Percentiles rank a stretch among this genome's conserved stretches.
phyloP scores from a whole-genome alignment of 2,797 vertebrate genomes.

The Nyctibius grandis region DNA sequence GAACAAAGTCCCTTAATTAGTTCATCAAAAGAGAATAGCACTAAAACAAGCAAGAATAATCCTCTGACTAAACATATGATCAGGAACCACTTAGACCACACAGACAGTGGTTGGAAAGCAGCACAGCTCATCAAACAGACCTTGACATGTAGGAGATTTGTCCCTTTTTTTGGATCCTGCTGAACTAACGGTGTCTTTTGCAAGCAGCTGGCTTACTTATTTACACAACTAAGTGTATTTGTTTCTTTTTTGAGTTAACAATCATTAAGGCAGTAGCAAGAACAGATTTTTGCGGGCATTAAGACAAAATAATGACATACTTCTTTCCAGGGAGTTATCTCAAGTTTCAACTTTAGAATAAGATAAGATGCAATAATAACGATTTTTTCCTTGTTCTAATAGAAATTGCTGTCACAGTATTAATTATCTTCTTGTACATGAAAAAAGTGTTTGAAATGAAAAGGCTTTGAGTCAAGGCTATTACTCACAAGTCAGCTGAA shows the following conservation, averaged over 20 bases:
- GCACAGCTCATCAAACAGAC: background rate
- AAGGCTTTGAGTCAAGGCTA: background rate
- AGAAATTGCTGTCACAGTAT: background rate
- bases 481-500: background rate
- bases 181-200: background rate
- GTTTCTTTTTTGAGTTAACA: background rate
- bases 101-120: background rate
- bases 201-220: background rate
- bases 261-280: background rate
- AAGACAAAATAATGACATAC: background rate
- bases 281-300: background rate
- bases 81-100: background rate
- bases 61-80: background rate
- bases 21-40: background rate
- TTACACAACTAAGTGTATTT: background rate
- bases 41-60: background rate
- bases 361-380: background rate
- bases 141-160: background rate
- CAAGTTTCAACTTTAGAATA: background rate
- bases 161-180: background rate
- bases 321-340: background rate
- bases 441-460: background rate
- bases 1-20: background rate
- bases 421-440: slow-evolving; percentile 13
- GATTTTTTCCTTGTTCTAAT: background rate